phyloP scores from a whole-genome alignment of 1,140 invertebrate species.

The Trichonephila clavata region DNA sequence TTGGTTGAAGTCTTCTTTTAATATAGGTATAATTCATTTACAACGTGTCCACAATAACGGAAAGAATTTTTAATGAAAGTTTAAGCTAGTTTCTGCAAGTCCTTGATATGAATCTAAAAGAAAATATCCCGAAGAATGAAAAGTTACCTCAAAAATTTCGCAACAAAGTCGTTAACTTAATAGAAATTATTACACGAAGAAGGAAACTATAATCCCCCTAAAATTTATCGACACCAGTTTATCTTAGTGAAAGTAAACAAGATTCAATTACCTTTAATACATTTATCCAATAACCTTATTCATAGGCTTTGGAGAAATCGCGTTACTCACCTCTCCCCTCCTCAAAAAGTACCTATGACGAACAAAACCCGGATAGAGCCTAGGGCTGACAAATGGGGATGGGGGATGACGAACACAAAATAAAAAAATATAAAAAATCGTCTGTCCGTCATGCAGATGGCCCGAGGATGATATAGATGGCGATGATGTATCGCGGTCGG shows the following conservation, averaged over 20 bases:
- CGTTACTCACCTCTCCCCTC: neutral
- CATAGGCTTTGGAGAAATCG: neutral
- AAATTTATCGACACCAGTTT: conserved; percentile 52
- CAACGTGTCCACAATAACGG: no score
- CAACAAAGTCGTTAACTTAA: conserved; percentile 41
- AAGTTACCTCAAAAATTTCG: neutral
- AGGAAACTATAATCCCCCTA: neutral
- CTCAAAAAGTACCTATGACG: neutral
- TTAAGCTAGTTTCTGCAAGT: no score
- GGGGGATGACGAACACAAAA: neutral
- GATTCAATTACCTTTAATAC: conserved; percentile 72
- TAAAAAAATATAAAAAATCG: neutral
- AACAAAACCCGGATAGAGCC: conserved; percentile 66
- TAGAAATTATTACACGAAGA: neutral
- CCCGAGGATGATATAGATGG: conserved; percentile 10
- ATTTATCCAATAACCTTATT: conserved; percentile 62
- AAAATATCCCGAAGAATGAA: no score
- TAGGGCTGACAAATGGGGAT: conserved; percentile 61
- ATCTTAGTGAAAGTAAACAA: conserved; percentile 54
- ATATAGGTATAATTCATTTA: no score
- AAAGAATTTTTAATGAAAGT: no score
- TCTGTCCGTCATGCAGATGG: conserved; percentile 67
- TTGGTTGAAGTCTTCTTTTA: no score
- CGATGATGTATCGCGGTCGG: conserved; percentile 70
- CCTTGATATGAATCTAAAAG: no score